A percentile compares a stretch with the other conserved stretches of the same genome.
Conservation (phyloP, 2,797 vertebrate species). For the Tokudaia tokunoshimensis region DNA sequence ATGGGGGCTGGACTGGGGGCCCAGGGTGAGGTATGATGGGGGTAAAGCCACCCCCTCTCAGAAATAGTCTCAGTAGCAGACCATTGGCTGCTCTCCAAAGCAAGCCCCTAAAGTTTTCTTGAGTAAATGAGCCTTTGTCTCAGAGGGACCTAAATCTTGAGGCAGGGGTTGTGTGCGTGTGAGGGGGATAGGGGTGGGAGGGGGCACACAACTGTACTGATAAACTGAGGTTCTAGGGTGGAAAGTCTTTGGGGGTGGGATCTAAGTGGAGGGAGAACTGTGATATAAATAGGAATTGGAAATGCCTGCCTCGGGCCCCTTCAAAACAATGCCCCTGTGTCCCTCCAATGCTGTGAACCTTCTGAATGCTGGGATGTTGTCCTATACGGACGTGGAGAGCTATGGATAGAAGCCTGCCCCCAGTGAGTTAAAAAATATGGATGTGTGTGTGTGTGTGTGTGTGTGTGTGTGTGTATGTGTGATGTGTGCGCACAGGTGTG, state of each 20-base stretch:
- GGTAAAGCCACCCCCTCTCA: not conserved
- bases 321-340: rapidly evolving
- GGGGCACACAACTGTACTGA: rapidly evolving
- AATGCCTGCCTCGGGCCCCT: not conserved
- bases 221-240: not conserved
- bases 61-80: not conserved
- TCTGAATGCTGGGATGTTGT: not conserved
- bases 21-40: not conserved
- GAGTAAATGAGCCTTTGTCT: not conserved
- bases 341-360: not conserved
- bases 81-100: not conserved
- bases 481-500: no score
- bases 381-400: rapidly evolving
- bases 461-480: not conserved
- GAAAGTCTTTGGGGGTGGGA: not conserved
- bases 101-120: not conserved
- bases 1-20: not conserved
- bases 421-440: not conserved
- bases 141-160: not conserved
- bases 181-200: no score
- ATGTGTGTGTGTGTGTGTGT: rapidly evolving
- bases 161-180: not conserved
- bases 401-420: not conserved
- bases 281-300: not conserved
- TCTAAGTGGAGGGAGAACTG: not conserved